phyloP scores from a whole-genome alignment of 2,113 vertebrate species.

The Pipra filicauda region DNA sequence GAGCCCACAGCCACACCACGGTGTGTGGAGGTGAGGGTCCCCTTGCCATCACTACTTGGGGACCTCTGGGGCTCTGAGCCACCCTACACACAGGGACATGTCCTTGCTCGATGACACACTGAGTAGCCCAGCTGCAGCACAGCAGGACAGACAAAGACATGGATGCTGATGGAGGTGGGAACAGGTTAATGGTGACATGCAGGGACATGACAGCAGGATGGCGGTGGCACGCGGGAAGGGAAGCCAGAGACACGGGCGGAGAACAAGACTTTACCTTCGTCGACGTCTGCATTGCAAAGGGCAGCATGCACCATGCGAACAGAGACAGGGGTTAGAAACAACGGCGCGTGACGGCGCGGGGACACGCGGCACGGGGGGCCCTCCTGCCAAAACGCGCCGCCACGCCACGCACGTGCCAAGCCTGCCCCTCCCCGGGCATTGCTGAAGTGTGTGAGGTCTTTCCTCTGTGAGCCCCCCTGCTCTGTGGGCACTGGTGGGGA shows the following conservation, averaged over 20 bases:
- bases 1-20: not conserved
- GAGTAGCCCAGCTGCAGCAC: accelerated
- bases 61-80: not conserved
- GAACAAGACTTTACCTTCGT: slow-evolving; percentile 89
- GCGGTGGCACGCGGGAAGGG: accelerated
- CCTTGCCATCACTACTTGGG: accelerated
- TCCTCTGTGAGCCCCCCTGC: not conserved
- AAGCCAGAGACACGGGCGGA: not conserved
- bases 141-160: not conserved
- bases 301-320: slow-evolving; percentile 97
- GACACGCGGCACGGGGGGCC: not conserved
- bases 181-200: slow-evolving; percentile 18
- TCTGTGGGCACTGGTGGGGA: not conserved
- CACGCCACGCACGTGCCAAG: not conserved
- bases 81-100: accelerated
- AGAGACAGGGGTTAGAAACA: slow-evolving; percentile 85
- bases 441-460: accelerated
- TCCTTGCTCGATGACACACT: not conserved
- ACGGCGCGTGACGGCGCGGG: not conserved
- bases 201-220: not conserved
- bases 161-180: not conserved
- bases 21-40: too few relatives aligned
- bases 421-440: not conserved
- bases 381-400: not conserved
- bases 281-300: slow-evolving; percentile 89